These are phyloP conservation scores for Pongo abelii DNA, from an alignment of 2,113 vertebrate genomes.

Conservation along the genomic window DNA sequence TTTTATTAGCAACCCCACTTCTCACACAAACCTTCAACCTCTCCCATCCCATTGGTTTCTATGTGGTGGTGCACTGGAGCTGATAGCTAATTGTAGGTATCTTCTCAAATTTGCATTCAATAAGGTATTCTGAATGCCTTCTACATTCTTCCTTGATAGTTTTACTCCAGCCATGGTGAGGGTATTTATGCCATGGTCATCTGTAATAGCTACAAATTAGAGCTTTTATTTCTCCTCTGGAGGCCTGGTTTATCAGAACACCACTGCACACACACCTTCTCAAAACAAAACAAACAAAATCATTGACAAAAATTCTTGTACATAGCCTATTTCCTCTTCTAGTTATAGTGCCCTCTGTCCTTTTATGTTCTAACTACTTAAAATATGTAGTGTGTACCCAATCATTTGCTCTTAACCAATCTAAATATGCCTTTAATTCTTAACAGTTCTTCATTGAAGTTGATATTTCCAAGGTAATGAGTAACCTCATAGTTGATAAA, in stretches of 20 bases:
- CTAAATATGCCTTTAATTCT: neutral
- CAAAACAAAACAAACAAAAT: neutral
- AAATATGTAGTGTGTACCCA: neutral
- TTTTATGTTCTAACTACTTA: neutral
- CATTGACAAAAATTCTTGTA: neutral
- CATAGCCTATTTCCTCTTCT: neutral
- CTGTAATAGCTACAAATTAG: neutral
- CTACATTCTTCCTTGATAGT: neutral
- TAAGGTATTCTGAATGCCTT: no score
- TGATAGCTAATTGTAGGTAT: neutral
- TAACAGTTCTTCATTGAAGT: neutral
- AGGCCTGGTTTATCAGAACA: neutral
- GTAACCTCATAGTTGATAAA: neutral
- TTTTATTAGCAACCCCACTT: neutral
- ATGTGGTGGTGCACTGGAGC: no score
- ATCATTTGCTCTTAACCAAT: neutral
- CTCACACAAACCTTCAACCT: neutral
- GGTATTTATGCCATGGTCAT: neutral
- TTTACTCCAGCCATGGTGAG: neutral
- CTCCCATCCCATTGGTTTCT: neutral
- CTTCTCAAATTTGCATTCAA: neutral
- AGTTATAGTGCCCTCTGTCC: neutral
- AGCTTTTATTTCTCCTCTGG: rapidly evolving
- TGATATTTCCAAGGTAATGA: neutral
- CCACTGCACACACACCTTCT: neutral